A percentile compares a stretch with the other conserved stretches of the same genome.
phyloP scores from a whole-genome alignment of 2,113 vertebrate genomes.

The Nothoprocta pentlandii region DNA sequence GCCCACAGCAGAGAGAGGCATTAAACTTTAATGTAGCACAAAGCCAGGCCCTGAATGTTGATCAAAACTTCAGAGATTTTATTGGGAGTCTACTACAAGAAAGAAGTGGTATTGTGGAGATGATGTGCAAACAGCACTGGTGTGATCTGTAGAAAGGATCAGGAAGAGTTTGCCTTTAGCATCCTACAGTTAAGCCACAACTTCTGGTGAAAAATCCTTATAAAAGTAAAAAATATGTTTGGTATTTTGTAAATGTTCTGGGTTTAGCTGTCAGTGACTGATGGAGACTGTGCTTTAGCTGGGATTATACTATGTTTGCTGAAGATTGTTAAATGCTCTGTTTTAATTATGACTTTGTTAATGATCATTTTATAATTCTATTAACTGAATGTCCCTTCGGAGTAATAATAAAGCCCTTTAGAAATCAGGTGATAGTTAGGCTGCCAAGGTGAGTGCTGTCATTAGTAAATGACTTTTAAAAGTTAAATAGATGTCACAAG shows the following conservation, averaged over 20 bases:
- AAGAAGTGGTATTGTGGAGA: not conserved
- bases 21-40: not conserved
- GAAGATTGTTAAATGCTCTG: not conserved
- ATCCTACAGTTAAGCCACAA: not conserved
- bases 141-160: not conserved
- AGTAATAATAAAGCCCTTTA: fast-evolving
- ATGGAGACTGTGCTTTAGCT: not conserved
- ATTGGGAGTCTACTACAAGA: not conserved
- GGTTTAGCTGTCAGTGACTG: not conserved
- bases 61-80: not conserved
- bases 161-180: not conserved
- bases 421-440: not conserved
- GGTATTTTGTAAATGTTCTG: not conserved
- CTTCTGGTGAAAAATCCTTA: not conserved
- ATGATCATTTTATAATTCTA: not conserved
- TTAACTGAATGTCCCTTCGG: not conserved
- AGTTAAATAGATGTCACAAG: not conserved
- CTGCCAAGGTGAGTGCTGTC: not conserved
- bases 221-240: not conserved
- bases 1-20: not conserved
- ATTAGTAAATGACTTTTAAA: not conserved
- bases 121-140: not conserved
- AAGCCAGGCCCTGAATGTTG: not conserved
- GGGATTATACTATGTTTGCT: not conserved
- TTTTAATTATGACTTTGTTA: not conserved